These are phyloP conservation scores for Penaeus chinensis DNA, from an alignment of 1,140 invertebrate species.

Conservation along the genomic window DNA sequence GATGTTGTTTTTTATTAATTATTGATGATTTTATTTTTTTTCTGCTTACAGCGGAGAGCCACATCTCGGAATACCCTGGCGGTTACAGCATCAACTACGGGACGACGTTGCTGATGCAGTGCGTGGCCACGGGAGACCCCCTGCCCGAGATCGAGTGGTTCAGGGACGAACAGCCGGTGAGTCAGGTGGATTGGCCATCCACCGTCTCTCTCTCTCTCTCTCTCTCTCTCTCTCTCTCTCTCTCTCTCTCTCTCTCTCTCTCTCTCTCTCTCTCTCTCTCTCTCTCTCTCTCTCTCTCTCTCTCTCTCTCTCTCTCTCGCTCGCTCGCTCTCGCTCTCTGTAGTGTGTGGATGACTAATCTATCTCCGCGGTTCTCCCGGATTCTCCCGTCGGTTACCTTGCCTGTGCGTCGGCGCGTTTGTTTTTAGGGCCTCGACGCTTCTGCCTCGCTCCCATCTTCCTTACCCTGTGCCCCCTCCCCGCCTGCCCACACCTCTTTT, in stretches of 20 bases:
- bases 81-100: slow-evolving; percentile 66
- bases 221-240: not conserved
- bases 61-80: slow-evolving; percentile 66
- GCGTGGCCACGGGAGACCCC: slow-evolving; percentile 66
- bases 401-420: no score
- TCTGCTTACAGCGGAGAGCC: slow-evolving; percentile 64
- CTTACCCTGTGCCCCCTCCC: no score
- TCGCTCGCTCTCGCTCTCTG: not conserved
- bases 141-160: slow-evolving; percentile 67
- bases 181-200: not conserved
- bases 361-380: no score
- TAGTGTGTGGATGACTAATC: no score
- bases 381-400: no score
- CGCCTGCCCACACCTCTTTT: not conserved
- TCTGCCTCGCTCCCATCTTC: no score
- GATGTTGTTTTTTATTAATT: not conserved
- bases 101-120: slow-evolving; percentile 64
- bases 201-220: not conserved
- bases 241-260: not conserved
- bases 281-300: not conserved
- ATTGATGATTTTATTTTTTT: not conserved
- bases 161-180: slow-evolving; percentile 65
- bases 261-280: not conserved
- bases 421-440: no score
- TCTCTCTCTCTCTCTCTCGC: not conserved